Evolutionary conservation across 2,113 vertebrate genomes (phyloP).

Genomic region (Ptychochromis oligacanthus): DNA sequence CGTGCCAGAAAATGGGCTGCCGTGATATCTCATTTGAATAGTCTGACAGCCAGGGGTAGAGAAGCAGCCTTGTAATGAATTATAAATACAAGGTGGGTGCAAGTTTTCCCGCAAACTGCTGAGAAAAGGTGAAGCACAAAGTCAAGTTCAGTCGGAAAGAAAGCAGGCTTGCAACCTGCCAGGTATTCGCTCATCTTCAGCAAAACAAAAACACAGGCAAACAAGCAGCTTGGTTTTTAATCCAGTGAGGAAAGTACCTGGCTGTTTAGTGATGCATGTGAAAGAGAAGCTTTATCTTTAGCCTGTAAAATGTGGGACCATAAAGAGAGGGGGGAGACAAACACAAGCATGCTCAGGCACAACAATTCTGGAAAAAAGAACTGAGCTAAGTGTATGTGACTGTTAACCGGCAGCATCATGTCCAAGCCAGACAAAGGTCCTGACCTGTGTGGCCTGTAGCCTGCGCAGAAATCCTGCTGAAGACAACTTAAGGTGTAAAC

Average conservation of each 20-base stretch:
- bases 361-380: neutral
- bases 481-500: constrained; percentile 2
- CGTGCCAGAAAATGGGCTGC: constrained; percentile 55
- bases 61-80: constrained; percentile 75
- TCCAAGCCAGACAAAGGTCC: constrained; percentile 10
- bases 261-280: neutral
- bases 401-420: constrained; percentile 18
- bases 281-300: neutral
- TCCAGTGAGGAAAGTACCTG: neutral
- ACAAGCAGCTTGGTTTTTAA: neutral
- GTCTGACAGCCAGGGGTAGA: constrained; percentile 72
- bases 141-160: constrained; percentile 61
- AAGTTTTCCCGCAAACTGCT: constrained; percentile 64
- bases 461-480: neutral
- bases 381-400: neutral
- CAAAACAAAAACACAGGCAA: constrained; percentile 6
- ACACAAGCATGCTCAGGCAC: constrained; percentile 7
- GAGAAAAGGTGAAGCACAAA: constrained; percentile 73
- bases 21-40: constrained; percentile 79
- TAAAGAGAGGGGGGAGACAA: constrained; percentile 57
- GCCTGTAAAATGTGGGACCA: constrained; percentile 6
- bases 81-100: constrained; percentile 76
- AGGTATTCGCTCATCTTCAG: constrained; percentile 10
- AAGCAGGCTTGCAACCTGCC: constrained; percentile 28
- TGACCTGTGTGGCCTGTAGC: neutral